These are phyloP conservation scores for Montipora cactus DNA, from an alignment of 64 coral and sea anemone genomes.

Conservation along the genomic window DNA sequence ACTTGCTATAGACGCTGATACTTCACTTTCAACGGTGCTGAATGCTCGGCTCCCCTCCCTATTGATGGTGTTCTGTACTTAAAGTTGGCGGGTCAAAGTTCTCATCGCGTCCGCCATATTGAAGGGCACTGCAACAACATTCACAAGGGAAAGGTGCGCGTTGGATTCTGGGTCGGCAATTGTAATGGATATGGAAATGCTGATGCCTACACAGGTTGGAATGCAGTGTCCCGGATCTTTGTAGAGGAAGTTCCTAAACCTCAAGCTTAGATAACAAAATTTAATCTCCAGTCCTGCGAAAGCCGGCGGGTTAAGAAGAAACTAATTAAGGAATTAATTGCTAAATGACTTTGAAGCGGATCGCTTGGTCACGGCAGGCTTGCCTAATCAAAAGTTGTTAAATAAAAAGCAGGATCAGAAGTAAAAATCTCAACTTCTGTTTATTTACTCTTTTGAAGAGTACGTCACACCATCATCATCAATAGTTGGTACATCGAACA, in stretches of 20 bases:
- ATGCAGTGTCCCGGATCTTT: not conserved
- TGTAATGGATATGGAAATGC: not conserved
- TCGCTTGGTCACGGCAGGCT: too few relatives aligned
- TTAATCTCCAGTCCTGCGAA: not conserved
- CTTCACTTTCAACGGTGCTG: conserved; percentile 1
- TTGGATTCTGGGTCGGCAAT: not conserved
- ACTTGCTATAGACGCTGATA: not conserved
- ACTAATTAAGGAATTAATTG: not conserved
- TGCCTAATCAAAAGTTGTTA: too few relatives aligned
- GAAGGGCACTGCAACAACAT: not conserved
- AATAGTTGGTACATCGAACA: too few relatives aligned
- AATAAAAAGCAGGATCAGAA: too few relatives aligned
- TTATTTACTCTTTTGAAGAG: too few relatives aligned
- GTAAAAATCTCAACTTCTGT: too few relatives aligned
- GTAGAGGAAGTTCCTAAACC: not conserved
- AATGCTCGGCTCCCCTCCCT: not conserved
- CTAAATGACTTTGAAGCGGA: not conserved
- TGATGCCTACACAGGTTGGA: not conserved
- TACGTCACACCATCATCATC: too few relatives aligned
- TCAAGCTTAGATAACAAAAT: not conserved
- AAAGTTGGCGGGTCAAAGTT: too few relatives aligned
- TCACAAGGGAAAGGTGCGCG: not conserved
- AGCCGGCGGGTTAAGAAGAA: not conserved
- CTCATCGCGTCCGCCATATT: not conserved
- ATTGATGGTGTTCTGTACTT: not conserved